Evolutionary conservation across 2,888 invertebrate species (phyloP), one percentile per base, ranked within the genome.

Genomic region (Drosophila mimetica): DNA sequence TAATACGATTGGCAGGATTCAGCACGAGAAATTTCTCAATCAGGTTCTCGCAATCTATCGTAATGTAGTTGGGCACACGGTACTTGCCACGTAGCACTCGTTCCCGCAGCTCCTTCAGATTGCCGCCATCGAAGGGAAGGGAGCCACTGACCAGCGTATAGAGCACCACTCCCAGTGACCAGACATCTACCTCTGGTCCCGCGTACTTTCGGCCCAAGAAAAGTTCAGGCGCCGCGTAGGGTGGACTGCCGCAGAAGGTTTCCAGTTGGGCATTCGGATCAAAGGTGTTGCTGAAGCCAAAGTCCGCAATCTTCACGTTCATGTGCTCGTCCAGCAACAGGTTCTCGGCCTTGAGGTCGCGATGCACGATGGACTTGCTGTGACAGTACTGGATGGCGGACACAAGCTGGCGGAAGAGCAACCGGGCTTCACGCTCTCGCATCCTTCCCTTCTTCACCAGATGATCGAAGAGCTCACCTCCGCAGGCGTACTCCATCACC

Each of bases 381-480:
- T 99, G 99, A 93, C 99, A 99, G 94, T 99, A 99, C 94, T 99
- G 99, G 89, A 99, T 99, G 87, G 99, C 99, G 76, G 99, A 99
- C 67, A 99, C 99, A 91, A 99, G 99, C 94, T 99, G 98, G 91
- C 98, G 94, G 93, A 99, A 99, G 93, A 99, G 99, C 70, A 97
- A 96, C 60, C 99, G 94, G 6, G 99, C 99, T 90, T 99, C 99
- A 91, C 97, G 96, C 92, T 99, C 99, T 91, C 98, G 97, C 97
- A 99, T 98, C 83, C 98, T 95, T 1, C 99, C 99, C 92, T 98
- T 98, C 80, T 98, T 94, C 72, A 99, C 99, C 89, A 99, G 94
- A 93, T 99, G 99, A 93, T 99, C 99, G 93, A 99, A 99, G 79
- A 99, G 99, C 94, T 99, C 99, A 77, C 98, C 99, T 58, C 99